A percentile compares a stretch with the other conserved stretches of the same genome.
Conservation (phyloP, 2,888 invertebrate genomes). For the Zhuqinia jingwanae region DNA sequence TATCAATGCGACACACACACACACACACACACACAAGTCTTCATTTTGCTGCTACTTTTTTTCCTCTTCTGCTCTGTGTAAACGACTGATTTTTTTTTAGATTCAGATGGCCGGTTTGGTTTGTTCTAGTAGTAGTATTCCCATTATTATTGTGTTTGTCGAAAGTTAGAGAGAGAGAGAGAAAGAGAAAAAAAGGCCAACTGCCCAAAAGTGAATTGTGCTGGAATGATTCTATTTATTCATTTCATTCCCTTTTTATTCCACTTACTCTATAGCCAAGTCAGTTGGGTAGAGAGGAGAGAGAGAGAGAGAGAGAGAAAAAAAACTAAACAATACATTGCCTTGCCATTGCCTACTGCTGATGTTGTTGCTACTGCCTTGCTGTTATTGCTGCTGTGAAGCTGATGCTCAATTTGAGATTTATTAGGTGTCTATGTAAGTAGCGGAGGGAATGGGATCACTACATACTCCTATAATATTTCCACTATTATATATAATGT, state of each 20-base stretch:
- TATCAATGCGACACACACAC: slow-evolving; percentile 58
- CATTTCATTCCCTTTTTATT: slow-evolving; percentile 22
- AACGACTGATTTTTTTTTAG: not conserved
- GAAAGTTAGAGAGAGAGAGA: too few relatives aligned
- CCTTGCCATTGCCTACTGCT: not conserved
- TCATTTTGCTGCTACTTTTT: slow-evolving; percentile 2
- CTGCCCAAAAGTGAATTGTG: slow-evolving; percentile 71
- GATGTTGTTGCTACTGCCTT: not conserved
- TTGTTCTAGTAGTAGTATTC: too few relatives aligned
- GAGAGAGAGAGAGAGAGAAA: slow-evolving; percentile 1
- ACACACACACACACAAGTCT: too few relatives aligned
- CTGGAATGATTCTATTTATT: slow-evolving; percentile 73
- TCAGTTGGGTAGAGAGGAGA: not conserved
- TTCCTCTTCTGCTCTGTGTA: not conserved
- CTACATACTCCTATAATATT: too few relatives aligned
- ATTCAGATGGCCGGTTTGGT: slow-evolving; percentile 34
- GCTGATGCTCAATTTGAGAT: slow-evolving; percentile 55
- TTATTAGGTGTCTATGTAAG: slow-evolving; percentile 67
- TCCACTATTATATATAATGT: too few relatives aligned
- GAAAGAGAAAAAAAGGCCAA: slow-evolving; percentile 60
- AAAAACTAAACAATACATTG: slow-evolving; percentile 36
- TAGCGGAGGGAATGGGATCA: not conserved
- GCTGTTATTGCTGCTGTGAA: slow-evolving; percentile 37
- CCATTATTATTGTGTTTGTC: not conserved
- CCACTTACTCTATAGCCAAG: slow-evolving; percentile 1